These are phyloP conservation scores for Lasioglossum lativentre DNA, from an alignment of 2,888 invertebrate genomes.

Conservation along the genomic window DNA sequence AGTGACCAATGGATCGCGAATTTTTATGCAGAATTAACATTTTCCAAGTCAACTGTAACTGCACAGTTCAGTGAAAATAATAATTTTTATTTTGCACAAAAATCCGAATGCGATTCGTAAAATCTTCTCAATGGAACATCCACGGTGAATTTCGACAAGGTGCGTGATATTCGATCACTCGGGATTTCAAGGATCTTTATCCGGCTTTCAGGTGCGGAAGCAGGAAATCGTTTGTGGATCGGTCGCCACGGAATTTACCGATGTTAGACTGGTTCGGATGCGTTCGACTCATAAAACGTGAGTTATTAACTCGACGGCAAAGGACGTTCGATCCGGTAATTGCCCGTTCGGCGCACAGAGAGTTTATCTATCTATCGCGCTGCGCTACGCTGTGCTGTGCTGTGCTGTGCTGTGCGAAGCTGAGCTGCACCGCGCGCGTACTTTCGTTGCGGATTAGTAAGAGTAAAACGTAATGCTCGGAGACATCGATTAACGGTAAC, in stretches of 20 bases:
- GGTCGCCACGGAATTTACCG: background rate
- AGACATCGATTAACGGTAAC: conserved; percentile 79
- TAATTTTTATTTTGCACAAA: too few relatives aligned
- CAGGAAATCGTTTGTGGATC: background rate
- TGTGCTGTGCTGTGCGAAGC: background rate
- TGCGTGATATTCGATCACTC: background rate
- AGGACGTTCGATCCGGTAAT: conserved; percentile 62
- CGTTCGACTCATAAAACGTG: conserved; percentile 2
- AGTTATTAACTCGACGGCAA: conserved; percentile 64
- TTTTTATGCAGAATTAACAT: background rate
- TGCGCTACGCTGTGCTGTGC: background rate
- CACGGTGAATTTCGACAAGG: background rate
- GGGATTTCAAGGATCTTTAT: background rate
- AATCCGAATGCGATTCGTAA: too few relatives aligned
- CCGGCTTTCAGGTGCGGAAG: background rate
- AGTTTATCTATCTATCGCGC: conserved; percentile 64
- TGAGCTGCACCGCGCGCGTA: conserved; percentile 32
- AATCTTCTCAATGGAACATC: background rate
- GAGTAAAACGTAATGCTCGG: conserved; percentile 77
- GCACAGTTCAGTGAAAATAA: too few relatives aligned
- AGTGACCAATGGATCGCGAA: background rate
- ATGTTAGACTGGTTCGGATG: background rate
- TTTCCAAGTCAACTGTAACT: background rate
- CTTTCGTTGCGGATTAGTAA: conserved; percentile 75
- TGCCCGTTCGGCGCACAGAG: conserved; percentile 56